phyloP scores from a whole-genome alignment of 2,888 invertebrate genomes.

The Drosophila lacicola region DNA sequence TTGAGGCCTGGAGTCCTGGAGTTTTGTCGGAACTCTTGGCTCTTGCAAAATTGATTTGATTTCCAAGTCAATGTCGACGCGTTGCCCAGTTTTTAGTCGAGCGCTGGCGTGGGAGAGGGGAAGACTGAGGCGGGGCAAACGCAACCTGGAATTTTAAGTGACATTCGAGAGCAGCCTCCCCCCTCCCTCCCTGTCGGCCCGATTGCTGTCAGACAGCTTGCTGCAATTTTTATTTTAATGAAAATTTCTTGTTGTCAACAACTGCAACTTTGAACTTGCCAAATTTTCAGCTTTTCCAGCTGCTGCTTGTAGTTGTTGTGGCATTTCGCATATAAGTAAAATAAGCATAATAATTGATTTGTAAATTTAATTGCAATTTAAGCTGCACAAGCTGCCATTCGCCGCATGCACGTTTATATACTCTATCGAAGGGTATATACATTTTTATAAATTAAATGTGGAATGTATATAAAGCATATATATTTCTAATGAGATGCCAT shows the following conservation, averaged over 20 bases:
- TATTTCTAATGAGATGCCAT: no score
- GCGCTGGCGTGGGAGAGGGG: neutral
- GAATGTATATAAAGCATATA: no score
- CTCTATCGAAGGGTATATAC: neutral
- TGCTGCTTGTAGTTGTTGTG: conserved; percentile 9
- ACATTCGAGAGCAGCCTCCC: conserved; percentile 1
- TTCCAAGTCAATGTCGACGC: conserved; percentile 63
- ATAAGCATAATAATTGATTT: conserved; percentile 39
- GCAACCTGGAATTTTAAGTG: conserved; percentile 29
- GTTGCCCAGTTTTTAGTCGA: conserved; percentile 19
- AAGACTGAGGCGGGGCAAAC: conserved; percentile 1
- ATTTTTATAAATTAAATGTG: no score
- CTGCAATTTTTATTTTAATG: conserved; percentile 42
- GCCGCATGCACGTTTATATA: neutral
- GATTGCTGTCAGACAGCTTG: conserved; percentile 4
- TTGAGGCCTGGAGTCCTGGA: neutral
- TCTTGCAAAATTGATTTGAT: conserved; percentile 61
- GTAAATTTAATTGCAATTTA: conserved; percentile 18
- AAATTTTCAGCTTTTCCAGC: neutral
- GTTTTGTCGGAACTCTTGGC: conserved; percentile 11
- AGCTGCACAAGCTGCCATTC: neutral
- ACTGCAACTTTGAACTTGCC: conserved; percentile 29
- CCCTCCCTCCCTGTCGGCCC: no score
- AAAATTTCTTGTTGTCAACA: conserved; percentile 23
- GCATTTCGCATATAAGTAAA: conserved; percentile 16